Evolutionary conservation across 2,797 vertebrate species (phyloP), one percentile per base, ranked within the genome.

Genomic region (Premnoplex brunnescens): DNA sequence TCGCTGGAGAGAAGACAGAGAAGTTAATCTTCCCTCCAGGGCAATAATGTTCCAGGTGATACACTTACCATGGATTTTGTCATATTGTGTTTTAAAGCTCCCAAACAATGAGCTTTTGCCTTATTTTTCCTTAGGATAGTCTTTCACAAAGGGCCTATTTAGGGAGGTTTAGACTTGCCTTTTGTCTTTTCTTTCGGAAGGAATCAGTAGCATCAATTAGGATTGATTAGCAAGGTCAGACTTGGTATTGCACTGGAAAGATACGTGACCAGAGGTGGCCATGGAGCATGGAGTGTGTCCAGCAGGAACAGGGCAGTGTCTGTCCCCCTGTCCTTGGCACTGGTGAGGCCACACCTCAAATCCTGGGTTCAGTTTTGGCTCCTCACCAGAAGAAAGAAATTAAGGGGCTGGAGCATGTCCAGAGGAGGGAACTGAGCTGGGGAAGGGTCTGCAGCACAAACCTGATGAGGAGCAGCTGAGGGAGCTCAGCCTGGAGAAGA

Each of bases 1-100:
- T 79, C 5, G 1, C 22, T 44, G 79, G 56, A 93, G 85, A 88
- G 83, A 77, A 84, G 89, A 64, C 36, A 37, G 88, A 51, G 58
- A 62, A 92, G 59, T 94, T 89, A 87, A 92, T 91, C 82, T 94
- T 66, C 48, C 76, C 85, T 72, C 73, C 55, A 72, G 82, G 94
- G 88, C 83, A 80, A 2, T 73, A 56, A 56, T 24, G 80, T 94
- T 96, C 89, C 89, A 90, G 94, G 92, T 91, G 91, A 95, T 85
- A 37, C 27, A 76, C 87, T 88, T 94, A 75, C 64, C 28, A 89
- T 94, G 92, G 76, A 69, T 93, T 90, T 96, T 91, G 79, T 89
- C 89, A 81, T 44, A 12, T 71, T 89, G 84, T 67, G 37, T 56
- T 91, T 92, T 80, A 92, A 83, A 3, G 34, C 67, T 83, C 66